These are phyloP conservation scores for Hoplodrina blanda DNA, from an alignment of 2,888 invertebrate species.

Conservation along the genomic window DNA sequence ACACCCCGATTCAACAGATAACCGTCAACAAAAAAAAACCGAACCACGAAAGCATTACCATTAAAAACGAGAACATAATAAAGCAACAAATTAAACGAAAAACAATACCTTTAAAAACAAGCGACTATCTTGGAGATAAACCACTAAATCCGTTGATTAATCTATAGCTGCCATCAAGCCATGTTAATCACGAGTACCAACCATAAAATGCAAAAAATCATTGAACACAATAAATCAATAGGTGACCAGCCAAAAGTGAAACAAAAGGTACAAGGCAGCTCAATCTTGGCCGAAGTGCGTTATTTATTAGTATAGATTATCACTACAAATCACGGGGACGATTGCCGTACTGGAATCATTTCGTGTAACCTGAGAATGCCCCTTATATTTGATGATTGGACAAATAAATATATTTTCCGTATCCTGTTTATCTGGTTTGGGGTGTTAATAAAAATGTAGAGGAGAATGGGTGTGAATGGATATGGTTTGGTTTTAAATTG, in stretches of 20 bases:
- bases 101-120: conserved; percentile 56
- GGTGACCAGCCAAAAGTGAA: conserved; percentile 66
- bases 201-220: conserved; percentile 74
- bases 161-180: conserved; percentile 61
- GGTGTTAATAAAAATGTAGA: conserved; percentile 91
- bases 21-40: conserved; percentile 29
- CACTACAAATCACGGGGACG: conserved; percentile 88
- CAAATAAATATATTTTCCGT: conserved; percentile 90
- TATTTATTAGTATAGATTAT: conserved; percentile 89
- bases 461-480: conserved; percentile 70
- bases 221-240: conserved; percentile 76
- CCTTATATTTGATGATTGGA: conserved; percentile 90
- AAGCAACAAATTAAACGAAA: conserved; percentile 62
- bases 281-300: conserved; percentile 86
- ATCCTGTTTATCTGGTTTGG: conserved; percentile 89
- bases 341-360: conserved; percentile 85
- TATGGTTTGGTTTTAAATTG: conserved; percentile 1
- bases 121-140: conserved; percentile 55
- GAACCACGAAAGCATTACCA: conserved; percentile 52
- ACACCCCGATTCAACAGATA: conserved; percentile 47
- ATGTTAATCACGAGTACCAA: conserved; percentile 62
- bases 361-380: conserved; percentile 89
- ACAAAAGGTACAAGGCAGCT: conserved; percentile 83
- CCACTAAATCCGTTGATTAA: conserved; percentile 63
- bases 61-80: conserved; percentile 60